Evolutionary conservation across 2,797 vertebrate genomes (phyloP).

Genomic region (Phrynocephalus forsythii): DNA sequence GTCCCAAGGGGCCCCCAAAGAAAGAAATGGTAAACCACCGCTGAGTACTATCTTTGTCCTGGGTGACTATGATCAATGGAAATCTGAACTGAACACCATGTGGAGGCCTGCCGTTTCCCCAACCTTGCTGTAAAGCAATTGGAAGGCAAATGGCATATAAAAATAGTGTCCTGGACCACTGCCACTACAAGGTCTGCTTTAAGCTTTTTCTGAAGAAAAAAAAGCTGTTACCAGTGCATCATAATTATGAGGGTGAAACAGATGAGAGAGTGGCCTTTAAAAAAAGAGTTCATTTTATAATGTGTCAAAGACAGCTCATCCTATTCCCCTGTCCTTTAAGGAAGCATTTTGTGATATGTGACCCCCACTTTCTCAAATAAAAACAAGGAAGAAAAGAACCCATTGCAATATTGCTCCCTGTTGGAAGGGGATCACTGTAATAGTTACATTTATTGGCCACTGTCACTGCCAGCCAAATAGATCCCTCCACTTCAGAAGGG

Average conservation of each 20-base stretch:
- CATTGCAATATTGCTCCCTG: not conserved
- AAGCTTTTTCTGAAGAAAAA: not conserved
- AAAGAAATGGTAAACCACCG: too few species aligned
- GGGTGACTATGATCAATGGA: not conserved
- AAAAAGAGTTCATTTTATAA: not conserved
- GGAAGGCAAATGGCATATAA: not conserved
- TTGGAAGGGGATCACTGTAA: too few species aligned
- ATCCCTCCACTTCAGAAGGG: too few species aligned
- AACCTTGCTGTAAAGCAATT: not conserved
- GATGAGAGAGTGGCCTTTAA: not conserved
- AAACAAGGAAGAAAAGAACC: not conserved
- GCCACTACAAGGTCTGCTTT: not conserved
- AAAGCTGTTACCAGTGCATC: not conserved
- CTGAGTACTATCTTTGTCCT: too few species aligned
- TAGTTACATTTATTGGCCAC: not conserved
- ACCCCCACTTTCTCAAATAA: not conserved
- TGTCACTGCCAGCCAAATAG: not conserved
- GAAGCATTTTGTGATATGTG: not conserved
- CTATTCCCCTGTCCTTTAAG: not conserved
- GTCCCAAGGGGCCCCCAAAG: too few species aligned
- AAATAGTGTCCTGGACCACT: not conserved
- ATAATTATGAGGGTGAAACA: not conserved
- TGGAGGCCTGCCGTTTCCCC: not conserved
- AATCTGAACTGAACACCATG: not conserved
- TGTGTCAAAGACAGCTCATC: not conserved